phyloP scores from a whole-genome alignment of 2,888 invertebrate species.

The Conops quadrifasciatus region DNA sequence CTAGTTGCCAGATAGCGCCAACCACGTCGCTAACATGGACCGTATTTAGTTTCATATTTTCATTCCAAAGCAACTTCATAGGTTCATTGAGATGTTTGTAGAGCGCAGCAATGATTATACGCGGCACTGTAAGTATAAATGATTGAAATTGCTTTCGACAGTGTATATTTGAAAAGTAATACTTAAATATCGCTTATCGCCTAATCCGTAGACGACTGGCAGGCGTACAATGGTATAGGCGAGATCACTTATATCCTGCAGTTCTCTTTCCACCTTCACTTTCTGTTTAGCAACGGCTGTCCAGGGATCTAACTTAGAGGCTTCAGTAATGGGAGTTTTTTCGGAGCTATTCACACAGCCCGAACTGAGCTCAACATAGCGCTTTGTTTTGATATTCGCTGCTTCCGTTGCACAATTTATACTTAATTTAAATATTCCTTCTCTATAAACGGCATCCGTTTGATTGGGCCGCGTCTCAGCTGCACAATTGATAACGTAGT shows the following conservation, averaged over 20 bases:
- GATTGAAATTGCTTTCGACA: not conserved
- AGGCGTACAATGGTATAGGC: conserved; percentile 83
- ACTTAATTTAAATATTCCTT: conserved; percentile 86
- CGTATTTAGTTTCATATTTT: conserved; percentile 84
- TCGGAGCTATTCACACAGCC: conserved; percentile 83
- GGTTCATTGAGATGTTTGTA: conserved; percentile 89
- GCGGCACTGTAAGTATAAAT: conserved; percentile 72
- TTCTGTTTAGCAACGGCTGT: conserved; percentile 86
- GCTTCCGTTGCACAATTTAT: conserved; percentile 84
- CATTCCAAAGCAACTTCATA: conserved; percentile 92
- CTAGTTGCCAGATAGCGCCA: conserved; percentile 80
- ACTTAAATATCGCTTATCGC: conserved; percentile 86
- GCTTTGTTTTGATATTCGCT: conserved; percentile 72
- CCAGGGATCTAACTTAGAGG: conserved; percentile 82
- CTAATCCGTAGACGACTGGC: conserved; percentile 86
- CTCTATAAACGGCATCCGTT: conserved; percentile 88
- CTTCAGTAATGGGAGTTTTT: conserved; percentile 81
- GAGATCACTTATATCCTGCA: conserved; percentile 73
- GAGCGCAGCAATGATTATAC: conserved; percentile 85
- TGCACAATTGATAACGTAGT: conserved; percentile 88
- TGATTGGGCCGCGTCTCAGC: conserved; percentile 90
- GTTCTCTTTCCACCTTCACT: conserved; percentile 80
- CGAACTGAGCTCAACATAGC: conserved; percentile 85
- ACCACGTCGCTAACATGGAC: conserved; percentile 88
- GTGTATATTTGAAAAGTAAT: conserved; percentile 58